Base-by-base conservation (phyloP, 2,797 vertebrate species). In the Decapterus maruadsi region DNA sequence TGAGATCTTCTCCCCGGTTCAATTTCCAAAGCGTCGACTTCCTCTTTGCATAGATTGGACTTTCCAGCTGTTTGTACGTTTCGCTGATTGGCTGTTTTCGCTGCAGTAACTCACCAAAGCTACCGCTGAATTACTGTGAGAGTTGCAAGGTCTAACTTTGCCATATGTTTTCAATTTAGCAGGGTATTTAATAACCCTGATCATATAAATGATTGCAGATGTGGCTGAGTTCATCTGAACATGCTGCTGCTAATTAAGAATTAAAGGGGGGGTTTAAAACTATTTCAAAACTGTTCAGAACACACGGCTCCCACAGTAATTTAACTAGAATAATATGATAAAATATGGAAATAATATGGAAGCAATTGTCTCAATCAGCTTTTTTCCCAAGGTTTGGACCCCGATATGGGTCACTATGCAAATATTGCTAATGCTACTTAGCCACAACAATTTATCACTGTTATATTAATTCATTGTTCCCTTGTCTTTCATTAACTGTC, bases 181-280 rank as follows among this genome's bases (percentile, higher is more conserved):
- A 6, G 17, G 31, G 53, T 63, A 26, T 82, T 87, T 77, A 80
- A 75, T 86, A 75, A 81, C 48, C 65, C 40, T 31, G 57, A 82
- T 78, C 74, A 38, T 69, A 79, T 84, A 73, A 82, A 78, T 84
- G 72, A 87, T 88, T 81, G 76, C 55, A 78, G 80, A 66, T 64
- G 75, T 45, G 64, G 62, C 38, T 53, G 36, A 74, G 78, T 65
- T 81, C 0, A 85, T 84, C 51, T 69, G 29, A 83, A 82, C 42
- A 42, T 36, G 26, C 70, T 53, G 70, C 78, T 66, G 48, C 68
- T 83, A 75, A 85, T 84, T 78, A 78, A 82, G 72, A 78, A n/a
- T 20, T 40, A 59, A 67, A 66, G 66, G 51, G 61, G 63, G 42
- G 50, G 50, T 75, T 73, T 55, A 59, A 65, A 74, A 67, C 31